A percentile compares a stretch with the other conserved stretches of the same genome.
phyloP scores from a whole-genome alignment of 2,797 vertebrate genomes.

The Lutjanus argentimaculatus region DNA sequence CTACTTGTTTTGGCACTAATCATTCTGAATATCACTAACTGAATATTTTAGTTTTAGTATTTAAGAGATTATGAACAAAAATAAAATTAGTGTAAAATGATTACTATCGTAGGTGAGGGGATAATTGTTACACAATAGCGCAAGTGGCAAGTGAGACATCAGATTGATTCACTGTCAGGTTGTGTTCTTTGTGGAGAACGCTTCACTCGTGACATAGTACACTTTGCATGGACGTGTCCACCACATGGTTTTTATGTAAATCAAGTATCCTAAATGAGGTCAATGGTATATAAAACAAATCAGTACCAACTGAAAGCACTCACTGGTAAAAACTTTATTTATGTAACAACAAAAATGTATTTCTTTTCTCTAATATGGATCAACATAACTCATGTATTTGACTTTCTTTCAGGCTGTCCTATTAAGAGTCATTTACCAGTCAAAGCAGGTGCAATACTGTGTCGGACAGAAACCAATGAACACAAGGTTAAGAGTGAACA shows the following conservation, averaged over 20 bases:
- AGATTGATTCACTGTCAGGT: neutral
- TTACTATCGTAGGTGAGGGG: neutral
- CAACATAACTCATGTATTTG: constrained; percentile 1
- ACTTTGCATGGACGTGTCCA: constrained; percentile 31
- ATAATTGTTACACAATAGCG: neutral
- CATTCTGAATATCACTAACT: no score
- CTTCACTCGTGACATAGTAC: neutral
- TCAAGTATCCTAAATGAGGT: neutral
- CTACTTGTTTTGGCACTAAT: neutral
- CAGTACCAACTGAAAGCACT: neutral
- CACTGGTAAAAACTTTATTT: neutral
- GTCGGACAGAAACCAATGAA: constrained; percentile 21
- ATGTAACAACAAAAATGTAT: neutral
- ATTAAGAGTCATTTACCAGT: constrained; percentile 40
- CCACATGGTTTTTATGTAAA: constrained; percentile 33
- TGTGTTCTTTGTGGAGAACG: neutral
- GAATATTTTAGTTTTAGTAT: neutral
- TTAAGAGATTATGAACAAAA: neutral
- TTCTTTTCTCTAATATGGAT: neutral
- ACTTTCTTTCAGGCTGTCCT: constrained; percentile 3
- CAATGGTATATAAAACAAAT: constrained; percentile 31
- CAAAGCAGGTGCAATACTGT: constrained; percentile 41
- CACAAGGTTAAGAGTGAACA: constrained; percentile 49
- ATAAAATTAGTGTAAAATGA: neutral
- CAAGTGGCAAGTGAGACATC: neutral